Percentiles rank a stretch among this genome's conserved stretches.
Conservation (phyloP, 2,888 invertebrate genomes). For the Lasioglossum malachurum region DNA sequence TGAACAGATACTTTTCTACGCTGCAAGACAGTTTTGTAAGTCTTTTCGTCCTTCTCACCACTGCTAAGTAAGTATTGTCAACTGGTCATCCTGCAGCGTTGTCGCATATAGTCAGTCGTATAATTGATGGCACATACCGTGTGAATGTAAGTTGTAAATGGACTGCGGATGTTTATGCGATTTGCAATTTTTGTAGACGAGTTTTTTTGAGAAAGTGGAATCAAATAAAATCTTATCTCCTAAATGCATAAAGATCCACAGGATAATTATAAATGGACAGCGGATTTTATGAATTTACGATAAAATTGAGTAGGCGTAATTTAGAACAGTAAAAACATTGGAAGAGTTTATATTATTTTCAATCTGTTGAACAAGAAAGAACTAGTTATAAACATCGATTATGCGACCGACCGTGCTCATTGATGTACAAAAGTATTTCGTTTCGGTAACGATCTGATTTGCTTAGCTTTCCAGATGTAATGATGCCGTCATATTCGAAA, state of each 20-base stretch:
- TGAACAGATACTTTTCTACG: conserved; percentile 92
- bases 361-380: too few relatives aligned
- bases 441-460: conserved; percentile 6
- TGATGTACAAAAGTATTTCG: background rate
- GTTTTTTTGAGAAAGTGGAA: too few relatives aligned
- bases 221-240: too few relatives aligned
- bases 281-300: too few relatives aligned
- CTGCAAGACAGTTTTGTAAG: conserved; percentile 94
- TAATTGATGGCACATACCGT: background rate
- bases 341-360: too few relatives aligned
- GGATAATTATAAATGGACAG: too few relatives aligned
- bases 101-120: background rate
- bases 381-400: background rate
- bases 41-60: conserved; percentile 95
- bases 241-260: too few relatives aligned
- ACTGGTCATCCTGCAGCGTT: background rate
- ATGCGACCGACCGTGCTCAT: background rate
- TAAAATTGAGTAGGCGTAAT: too few relatives aligned
- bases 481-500: conserved; percentile 95
- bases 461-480: conserved; percentile 94
- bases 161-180: too few relatives aligned
- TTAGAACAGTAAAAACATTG: too few relatives aligned
- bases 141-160: too few relatives aligned
- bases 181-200: too few relatives aligned
- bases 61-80: conserved; percentile 91